Evolutionary conservation across 2,888 invertebrate genomes (phyloP).

Genomic region (Cosmopolites sordidus): DNA sequence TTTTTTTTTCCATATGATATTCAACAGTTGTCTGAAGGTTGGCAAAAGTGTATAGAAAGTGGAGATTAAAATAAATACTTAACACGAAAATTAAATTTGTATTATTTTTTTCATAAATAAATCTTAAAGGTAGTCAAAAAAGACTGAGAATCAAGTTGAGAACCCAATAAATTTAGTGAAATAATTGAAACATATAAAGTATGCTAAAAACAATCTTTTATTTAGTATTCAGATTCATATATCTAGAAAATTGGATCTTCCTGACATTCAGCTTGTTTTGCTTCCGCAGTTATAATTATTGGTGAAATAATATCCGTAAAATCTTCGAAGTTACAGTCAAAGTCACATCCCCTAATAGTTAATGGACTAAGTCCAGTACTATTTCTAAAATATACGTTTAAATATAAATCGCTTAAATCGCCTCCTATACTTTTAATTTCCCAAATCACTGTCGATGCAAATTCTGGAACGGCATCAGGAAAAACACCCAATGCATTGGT

Average conservation of each 20-base stretch:
- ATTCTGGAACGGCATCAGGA: slow-evolving; percentile 60
- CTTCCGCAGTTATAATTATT: slow-evolving; percentile 4
- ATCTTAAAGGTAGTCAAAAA: no score
- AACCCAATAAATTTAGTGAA: no score
- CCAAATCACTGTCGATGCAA: slow-evolving; percentile 61
- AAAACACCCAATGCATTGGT: slow-evolving; percentile 65
- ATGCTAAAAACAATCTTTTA: background rate
- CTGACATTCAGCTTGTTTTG: slow-evolving; percentile 15
- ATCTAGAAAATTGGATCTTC: background rate
- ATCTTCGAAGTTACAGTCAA: slow-evolving; percentile 15
- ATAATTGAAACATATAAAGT: background rate
- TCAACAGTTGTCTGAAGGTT: no score
- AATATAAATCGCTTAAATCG: slow-evolving; percentile 3
- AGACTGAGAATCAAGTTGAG: no score
- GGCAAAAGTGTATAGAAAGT: no score
- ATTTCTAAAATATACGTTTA: slow-evolving; percentile 24
- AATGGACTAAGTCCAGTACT: slow-evolving; percentile 18
- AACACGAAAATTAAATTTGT: no score
- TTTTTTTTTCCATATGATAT: no score
- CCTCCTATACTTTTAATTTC: slow-evolving; percentile 50
- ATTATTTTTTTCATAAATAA: no score
- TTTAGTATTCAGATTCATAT: background rate
- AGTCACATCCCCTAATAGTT: slow-evolving; percentile 14
- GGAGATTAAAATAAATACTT: no score
- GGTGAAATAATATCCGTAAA: slow-evolving; percentile 15